Evolutionary conservation across 2,888 invertebrate species (phyloP).

Genomic region (Cenopis cana): DNA sequence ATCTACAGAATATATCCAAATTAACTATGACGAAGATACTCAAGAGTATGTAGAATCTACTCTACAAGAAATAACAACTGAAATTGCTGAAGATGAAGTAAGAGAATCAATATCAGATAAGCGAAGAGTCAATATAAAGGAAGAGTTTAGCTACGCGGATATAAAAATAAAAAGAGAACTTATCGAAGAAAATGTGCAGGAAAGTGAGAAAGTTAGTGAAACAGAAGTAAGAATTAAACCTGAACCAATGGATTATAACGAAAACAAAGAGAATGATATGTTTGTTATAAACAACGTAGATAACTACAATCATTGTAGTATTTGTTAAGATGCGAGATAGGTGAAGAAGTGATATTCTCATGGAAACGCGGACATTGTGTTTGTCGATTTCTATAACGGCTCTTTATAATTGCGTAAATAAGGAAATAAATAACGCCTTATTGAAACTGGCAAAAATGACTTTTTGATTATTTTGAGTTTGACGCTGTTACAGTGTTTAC

Average conservation of each 20-base stretch:
- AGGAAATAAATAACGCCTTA: too few relatives aligned
- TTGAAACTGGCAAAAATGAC: too few relatives aligned
- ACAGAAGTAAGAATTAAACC: neutral
- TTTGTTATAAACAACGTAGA: neutral
- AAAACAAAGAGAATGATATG: neutral
- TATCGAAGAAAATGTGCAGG: neutral
- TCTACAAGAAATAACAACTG: neutral
- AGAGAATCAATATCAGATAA: neutral
- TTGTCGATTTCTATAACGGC: too few relatives aligned
- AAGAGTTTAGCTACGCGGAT: neutral
- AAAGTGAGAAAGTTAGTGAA: neutral
- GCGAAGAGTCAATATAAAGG: neutral
- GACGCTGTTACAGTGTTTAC: too few relatives aligned
- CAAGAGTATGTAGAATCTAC: neutral
- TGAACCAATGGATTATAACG: neutral
- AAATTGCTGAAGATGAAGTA: neutral
- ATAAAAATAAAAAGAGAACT: slow-evolving; percentile 15
- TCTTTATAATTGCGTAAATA: too few relatives aligned
- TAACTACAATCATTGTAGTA: slow-evolving; percentile 2
- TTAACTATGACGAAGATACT: neutral
- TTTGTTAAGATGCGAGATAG: neutral
- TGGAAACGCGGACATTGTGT: too few relatives aligned
- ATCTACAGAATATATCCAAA: neutral
- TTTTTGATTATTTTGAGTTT: too few relatives aligned
- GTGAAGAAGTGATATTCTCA: too few relatives aligned